phyloP scores from a whole-genome alignment of 35 echinoderm and acorn worm species.

The Hemicentrotus pulcherrimus region DNA sequence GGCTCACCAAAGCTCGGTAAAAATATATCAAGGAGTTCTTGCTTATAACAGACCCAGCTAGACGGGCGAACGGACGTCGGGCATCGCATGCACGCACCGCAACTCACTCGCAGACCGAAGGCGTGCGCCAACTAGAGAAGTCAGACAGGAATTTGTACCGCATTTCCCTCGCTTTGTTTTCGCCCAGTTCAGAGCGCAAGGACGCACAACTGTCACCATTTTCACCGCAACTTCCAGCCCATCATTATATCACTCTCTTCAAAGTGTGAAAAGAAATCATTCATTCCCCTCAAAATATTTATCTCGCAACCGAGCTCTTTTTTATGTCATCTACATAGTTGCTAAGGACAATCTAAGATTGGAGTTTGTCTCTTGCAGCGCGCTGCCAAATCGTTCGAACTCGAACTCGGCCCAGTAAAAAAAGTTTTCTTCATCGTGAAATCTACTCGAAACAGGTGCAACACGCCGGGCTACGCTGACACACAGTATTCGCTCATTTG shows the following conservation, averaged over 20 bases:
- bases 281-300: not conserved
- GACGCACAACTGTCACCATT: not conserved
- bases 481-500: not conserved
- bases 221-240: not conserved
- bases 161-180: not conserved
- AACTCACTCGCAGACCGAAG: not conserved
- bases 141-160: constrained; percentile 1
- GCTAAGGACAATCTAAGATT: not conserved
- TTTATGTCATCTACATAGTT: not conserved
- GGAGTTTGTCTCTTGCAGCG: not conserved
- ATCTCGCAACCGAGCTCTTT: not conserved
- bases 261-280: not conserved
- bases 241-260: not conserved
- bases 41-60: not conserved
- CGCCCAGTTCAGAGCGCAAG: not conserved
- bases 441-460: not conserved
- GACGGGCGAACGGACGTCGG: not conserved
- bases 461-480: constrained; percentile 1
- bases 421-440: not conserved
- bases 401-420: not conserved
- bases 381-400: not conserved
- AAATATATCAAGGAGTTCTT: too few species aligned
- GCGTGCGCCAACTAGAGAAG: not conserved
- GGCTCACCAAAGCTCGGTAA: too few species aligned
- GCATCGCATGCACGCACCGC: not conserved